Evolutionary conservation across 2,888 invertebrate genomes (phyloP), one percentile per base, ranked within the genome.

Genomic region (Thecocarcelia acutangulata): DNA sequence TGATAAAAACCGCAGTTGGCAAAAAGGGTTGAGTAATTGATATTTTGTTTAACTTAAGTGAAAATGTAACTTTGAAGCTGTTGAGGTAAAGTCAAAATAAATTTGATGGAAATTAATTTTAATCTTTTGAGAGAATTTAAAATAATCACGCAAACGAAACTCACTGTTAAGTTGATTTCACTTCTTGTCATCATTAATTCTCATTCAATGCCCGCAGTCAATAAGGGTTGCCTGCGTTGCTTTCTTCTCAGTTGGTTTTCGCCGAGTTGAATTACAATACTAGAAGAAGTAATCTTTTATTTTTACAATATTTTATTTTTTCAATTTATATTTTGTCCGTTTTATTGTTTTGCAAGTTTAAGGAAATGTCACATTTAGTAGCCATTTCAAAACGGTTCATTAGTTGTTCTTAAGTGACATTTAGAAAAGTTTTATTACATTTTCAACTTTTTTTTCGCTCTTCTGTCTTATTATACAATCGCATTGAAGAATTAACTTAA

Each of bases 21-120:
- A 68, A 52, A 40, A 59, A 54, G 78, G 82, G 78, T 70, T 74
- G 82, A 82, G 78, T 82, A 82, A 82, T 82, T 82, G 82, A 82
- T 70, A 82, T 82, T 82, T 82, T 66, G 74, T 70, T 78, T 78
- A 75, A 69, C 69, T 69, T 17, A 78, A 44, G 19, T 70, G 74
- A 82, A 78, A 73, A 59, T 54, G 12, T 74, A 64, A 66, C 75
- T 58, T 56, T 42, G 28, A 6, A 13, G n/a, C 13, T 44, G 21
- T 42, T 50, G 68, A 64, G 72, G 54, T 66, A 28, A 28, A 42
- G 12, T n/a, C 42, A 33, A 40, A 37, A 3, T 17, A 24, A 28
- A 42, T 44, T 69, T 44, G 68, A 61, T 28, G 6, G 19, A 61
- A 70, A 56, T 42, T 61, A 58, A 70, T 73, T 69, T 44, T 68